A percentile compares a stretch with the other conserved stretches of the same genome.
phyloP scores from a whole-genome alignment of 2,797 vertebrate species.

The Pangasius mekongensis region DNA sequence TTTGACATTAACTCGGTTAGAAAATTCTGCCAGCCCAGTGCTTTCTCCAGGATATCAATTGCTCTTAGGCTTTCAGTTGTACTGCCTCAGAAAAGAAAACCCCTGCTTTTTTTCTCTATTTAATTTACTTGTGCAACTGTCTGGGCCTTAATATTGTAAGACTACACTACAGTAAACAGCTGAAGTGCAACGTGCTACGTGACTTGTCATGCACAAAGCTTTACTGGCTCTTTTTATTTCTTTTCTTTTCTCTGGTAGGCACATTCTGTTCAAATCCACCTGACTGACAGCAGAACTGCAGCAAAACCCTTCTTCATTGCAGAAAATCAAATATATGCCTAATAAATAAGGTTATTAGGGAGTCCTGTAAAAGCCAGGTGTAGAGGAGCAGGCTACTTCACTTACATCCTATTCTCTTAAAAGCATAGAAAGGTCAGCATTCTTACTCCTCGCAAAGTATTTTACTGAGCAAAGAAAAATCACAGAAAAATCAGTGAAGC shows the following conservation, averaged over 20 bases:
- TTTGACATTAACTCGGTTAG: slow-evolving; percentile 38
- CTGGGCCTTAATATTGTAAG: slow-evolving; percentile 8
- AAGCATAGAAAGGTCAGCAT: neutral
- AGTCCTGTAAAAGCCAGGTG: neutral
- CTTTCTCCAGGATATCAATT: slow-evolving; percentile 68
- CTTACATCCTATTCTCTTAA: neutral
- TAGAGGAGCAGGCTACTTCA: neutral
- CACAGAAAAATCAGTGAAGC: too few relatives aligned
- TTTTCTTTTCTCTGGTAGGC: neutral
- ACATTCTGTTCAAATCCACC: slow-evolving; percentile 6
- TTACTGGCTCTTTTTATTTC: neutral
- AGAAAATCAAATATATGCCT: neutral
- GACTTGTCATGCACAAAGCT: neutral
- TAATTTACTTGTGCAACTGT: slow-evolving; percentile 1
- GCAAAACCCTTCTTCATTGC: neutral
- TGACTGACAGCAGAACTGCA: neutral
- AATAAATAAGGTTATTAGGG: slow-evolving; percentile 30
- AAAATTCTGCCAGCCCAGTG: slow-evolving; percentile 63
- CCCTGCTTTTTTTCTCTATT: neutral
- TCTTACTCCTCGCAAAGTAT: neutral
- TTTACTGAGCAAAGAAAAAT: neutral
- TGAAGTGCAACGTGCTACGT: neutral
- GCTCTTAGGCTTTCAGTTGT: slow-evolving; percentile 65
- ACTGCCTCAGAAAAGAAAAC: slow-evolving; percentile 28
- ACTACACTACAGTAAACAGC: neutral